phyloP scores from a whole-genome alignment of 2,797 vertebrate genomes.

The Syngnathus rostellatus region DNA sequence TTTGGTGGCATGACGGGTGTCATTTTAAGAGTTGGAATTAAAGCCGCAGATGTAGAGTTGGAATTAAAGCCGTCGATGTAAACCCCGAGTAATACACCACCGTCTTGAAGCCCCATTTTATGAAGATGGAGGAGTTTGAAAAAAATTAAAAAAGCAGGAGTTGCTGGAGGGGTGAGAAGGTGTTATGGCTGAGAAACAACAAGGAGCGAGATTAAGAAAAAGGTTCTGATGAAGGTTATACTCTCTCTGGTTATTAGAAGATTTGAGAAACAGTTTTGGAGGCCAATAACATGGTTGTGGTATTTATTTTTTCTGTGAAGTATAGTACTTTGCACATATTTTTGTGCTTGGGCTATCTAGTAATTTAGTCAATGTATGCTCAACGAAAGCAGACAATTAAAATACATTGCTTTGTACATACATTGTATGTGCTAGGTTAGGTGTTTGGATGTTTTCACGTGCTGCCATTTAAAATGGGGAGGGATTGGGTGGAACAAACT shows the following conservation, averaged over 20 bases:
- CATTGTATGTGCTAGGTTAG: too few species aligned
- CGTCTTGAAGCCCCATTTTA: slow-evolving; percentile 23
- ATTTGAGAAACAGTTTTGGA: background rate
- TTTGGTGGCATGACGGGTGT: slow-evolving; percentile 43
- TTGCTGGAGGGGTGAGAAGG: slow-evolving; percentile 13
- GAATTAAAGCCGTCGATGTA: slow-evolving; percentile 63
- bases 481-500: too few species aligned
- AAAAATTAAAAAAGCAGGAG: slow-evolving; percentile 22
- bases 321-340: background rate
- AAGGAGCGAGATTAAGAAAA: background rate
- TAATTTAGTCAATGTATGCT: too few species aligned
- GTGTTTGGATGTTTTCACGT: too few species aligned
- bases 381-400: too few species aligned
- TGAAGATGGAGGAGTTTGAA: slow-evolving; percentile 23
- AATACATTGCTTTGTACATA: too few species aligned
- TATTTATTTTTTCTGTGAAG: background rate
- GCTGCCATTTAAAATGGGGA: too few species aligned
- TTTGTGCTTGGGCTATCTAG: too few species aligned
- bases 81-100: slow-evolving; percentile 49
- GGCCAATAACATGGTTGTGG: background rate
- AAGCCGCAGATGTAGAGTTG: slow-evolving; percentile 35
- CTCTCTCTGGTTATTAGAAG: too few species aligned
- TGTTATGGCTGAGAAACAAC: slow-evolving; percentile 5
- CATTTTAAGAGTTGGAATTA: slow-evolving; percentile 59
- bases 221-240: background rate